Conservation (phyloP, 2,888 invertebrate genomes). For the Lomographa bimaculata region DNA sequence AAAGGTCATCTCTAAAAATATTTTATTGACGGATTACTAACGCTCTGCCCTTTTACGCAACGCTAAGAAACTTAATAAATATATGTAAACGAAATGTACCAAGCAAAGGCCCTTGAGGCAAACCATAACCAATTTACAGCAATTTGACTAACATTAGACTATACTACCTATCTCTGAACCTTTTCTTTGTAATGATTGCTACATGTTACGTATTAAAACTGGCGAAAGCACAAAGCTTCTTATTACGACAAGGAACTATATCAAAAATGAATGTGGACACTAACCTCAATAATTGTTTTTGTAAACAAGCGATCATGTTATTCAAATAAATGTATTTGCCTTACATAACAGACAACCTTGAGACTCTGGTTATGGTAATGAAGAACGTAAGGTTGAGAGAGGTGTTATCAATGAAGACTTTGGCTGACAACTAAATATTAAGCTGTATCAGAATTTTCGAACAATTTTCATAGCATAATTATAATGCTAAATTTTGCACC, state of each 20-base stretch:
- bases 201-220: not conserved
- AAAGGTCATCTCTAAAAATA: too few relatives aligned
- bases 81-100: conserved; percentile 8
- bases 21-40: conserved; percentile 7
- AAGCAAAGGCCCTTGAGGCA: conserved; percentile 13
- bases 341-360: conserved; percentile 29
- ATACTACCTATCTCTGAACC: too few relatives aligned
- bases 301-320: conserved; percentile 29
- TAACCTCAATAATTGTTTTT: conserved; percentile 25
- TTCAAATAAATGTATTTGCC: conserved; percentile 26
- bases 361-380: conserved; percentile 23
- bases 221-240: not conserved
- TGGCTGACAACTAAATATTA: too few relatives aligned
- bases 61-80: conserved; percentile 2
- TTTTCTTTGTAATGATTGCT: not conserved
- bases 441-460: too few relatives aligned
- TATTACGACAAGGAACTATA: conserved; percentile 5
- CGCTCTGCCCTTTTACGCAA: conserved; percentile 7
- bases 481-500: too few relatives aligned
- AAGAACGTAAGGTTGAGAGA: conserved; percentile 19
- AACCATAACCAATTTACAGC: conserved; percentile 8
- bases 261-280: conserved; percentile 1
- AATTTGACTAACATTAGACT: conserved; percentile 1
- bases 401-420: too few relatives aligned
- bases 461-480: too few relatives aligned